Percentiles rank a stretch among this genome's conserved stretches.
These are phyloP conservation scores for Zonotrichia leucophrys DNA, from an alignment of 2,113 vertebrate genomes.

Conservation along the genomic window DNA sequence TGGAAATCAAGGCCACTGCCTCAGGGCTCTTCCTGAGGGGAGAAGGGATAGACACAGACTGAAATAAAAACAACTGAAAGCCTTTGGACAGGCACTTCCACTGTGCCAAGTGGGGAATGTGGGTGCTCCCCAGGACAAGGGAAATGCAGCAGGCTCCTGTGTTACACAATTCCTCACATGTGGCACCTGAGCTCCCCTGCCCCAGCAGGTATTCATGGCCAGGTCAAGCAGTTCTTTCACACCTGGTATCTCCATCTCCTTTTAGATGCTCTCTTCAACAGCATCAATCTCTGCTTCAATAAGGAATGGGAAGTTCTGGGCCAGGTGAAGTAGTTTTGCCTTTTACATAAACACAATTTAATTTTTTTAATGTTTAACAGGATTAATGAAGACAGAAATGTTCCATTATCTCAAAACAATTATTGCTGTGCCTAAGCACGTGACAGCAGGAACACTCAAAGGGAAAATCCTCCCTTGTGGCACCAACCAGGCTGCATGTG, in stretches of 20 bases:
- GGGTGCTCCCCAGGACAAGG: background rate
- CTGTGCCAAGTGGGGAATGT: accelerated
- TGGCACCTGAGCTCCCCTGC: background rate
- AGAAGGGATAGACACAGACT: background rate
- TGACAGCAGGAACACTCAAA: background rate
- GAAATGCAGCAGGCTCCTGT: background rate
- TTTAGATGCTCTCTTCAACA: background rate
- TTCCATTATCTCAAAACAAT: background rate
- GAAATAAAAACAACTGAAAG: background rate
- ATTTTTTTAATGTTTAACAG: background rate
- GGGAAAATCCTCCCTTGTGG: background rate
- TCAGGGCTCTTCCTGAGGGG: background rate
- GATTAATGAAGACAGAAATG: background rate
- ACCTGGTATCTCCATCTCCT: background rate
- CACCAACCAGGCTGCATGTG: background rate
- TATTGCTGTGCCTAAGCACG: background rate
- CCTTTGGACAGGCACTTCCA: background rate
- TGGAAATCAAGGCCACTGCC: background rate
- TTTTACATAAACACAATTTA: background rate
- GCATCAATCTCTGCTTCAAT: background rate
- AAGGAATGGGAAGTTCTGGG: background rate
- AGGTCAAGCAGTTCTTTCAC: background rate
- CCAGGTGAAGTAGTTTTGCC: background rate
- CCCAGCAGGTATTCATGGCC: background rate
- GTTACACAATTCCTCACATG: background rate